phyloP scores from a whole-genome alignment of 2,888 invertebrate genomes.

The Holacanthella duospinosa region DNA sequence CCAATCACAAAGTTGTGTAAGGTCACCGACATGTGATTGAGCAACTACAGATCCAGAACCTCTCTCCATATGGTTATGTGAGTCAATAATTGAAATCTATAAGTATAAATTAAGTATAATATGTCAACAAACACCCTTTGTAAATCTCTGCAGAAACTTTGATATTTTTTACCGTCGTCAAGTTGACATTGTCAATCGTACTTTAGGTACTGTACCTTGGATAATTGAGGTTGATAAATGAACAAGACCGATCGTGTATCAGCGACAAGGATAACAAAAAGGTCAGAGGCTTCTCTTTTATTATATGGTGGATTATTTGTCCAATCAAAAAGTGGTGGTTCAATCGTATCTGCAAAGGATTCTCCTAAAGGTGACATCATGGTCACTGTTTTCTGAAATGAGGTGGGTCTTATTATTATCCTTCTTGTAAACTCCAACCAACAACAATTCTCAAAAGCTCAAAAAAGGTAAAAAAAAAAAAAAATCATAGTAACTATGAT shows the following conservation, averaged over 20 bases:
- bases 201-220: slow-evolving; percentile 20
- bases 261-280: slow-evolving; percentile 29
- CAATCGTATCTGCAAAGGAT: slow-evolving; percentile 24
- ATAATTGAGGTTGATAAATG: slow-evolving; percentile 29
- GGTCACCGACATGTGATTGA: slow-evolving; percentile 23
- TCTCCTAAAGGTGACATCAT: slow-evolving; percentile 21
- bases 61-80: slow-evolving; percentile 26
- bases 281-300: slow-evolving; percentile 22
- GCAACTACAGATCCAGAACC: slow-evolving; percentile 29
- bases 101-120: slow-evolving; percentile 3
- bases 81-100: slow-evolving; percentile 30
- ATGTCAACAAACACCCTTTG: neutral
- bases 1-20: slow-evolving; percentile 30
- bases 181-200: no score
- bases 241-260: slow-evolving; percentile 29
- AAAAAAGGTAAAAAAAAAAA: neutral
- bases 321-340: slow-evolving; percentile 22
- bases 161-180: neutral
- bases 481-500: neutral
- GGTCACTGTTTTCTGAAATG: slow-evolving; percentile 20
- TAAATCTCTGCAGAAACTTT: neutral
- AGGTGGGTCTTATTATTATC: no score
- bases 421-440: neutral
- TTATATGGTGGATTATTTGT: slow-evolving; percentile 27
- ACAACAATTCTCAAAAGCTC: neutral